Percentiles rank a stretch among this genome's conserved stretches.
Conservation (phyloP, 2,888 invertebrate genomes). For the Stenchaetothrips biformis region DNA sequence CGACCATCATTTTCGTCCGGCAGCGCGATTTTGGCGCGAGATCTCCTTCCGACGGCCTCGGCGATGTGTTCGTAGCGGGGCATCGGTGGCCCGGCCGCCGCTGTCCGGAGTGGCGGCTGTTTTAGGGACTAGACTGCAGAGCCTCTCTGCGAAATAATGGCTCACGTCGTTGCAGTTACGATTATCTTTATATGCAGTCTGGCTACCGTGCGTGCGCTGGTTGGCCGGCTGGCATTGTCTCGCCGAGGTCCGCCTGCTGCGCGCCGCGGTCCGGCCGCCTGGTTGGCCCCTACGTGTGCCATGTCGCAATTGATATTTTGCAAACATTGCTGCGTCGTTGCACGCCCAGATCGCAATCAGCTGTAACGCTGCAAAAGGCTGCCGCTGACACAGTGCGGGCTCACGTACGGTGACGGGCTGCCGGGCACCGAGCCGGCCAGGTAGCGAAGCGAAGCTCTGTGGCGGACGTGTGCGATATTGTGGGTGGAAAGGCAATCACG, state of each 20-base stretch:
- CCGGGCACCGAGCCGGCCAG: not conserved
- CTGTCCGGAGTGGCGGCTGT: too few relatives aligned
- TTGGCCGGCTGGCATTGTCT: not conserved
- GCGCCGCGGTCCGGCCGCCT: not conserved
- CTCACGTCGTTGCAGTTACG: slow-evolving; percentile 22
- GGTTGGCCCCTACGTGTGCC: not conserved
- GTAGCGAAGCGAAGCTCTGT: not conserved
- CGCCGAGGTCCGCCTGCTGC: not conserved
- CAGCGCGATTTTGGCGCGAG: not conserved
- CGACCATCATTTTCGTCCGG: not conserved
- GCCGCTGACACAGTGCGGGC: not conserved
- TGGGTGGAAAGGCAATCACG: too few relatives aligned
- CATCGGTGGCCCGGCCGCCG: too few relatives aligned
- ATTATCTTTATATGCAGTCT: slow-evolving; percentile 23
- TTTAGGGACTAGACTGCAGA: not conserved
- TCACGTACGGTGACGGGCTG: not conserved
- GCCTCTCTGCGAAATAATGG: not conserved
- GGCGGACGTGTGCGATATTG: not conserved
- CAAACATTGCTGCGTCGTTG: slow-evolving; percentile 5
- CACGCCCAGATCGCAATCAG: slow-evolving; percentile 2
- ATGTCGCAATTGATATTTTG: slow-evolving; percentile 25
- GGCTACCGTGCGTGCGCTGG: slow-evolving; percentile 8
- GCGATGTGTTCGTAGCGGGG: too few relatives aligned
- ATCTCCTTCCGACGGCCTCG: not conserved
- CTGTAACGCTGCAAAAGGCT: not conserved